These are phyloP conservation scores for Eptesicus fuscus DNA, from an alignment of 2,113 vertebrate species.

Conservation along the genomic window DNA sequence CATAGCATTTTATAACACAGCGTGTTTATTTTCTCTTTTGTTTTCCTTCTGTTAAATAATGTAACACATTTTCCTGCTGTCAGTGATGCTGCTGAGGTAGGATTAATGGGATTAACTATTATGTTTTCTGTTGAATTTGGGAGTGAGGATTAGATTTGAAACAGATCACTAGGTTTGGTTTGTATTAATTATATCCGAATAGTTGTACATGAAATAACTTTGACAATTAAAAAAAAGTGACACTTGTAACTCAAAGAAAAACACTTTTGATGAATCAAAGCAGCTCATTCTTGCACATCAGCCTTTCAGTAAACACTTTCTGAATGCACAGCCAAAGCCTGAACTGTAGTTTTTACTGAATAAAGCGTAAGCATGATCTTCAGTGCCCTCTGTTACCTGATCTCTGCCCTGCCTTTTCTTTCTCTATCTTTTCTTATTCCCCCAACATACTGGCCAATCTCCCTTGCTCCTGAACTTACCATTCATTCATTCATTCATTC, in stretches of 20 bases:
- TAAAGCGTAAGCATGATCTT: not conserved
- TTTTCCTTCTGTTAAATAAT: not conserved
- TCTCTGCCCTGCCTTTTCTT: not conserved
- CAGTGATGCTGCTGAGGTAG: not conserved
- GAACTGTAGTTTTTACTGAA: not conserved
- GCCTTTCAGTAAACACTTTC: not conserved
- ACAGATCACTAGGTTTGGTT: not conserved
- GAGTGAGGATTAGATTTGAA: not conserved
- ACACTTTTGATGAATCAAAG: not conserved
- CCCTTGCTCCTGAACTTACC: not conserved
- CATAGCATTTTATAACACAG: not conserved
- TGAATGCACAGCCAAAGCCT: not conserved
- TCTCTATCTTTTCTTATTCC: not conserved
- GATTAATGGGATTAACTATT: not conserved
- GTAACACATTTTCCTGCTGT: not conserved
- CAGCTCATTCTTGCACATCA: not conserved
- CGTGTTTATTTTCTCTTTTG: not conserved
- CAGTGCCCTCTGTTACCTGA: not conserved
- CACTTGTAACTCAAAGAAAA: not conserved
- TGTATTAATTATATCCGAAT: not conserved
- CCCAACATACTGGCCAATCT: not conserved
- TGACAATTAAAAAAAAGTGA: not conserved
- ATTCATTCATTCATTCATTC: not conserved
- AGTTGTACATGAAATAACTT: not conserved
- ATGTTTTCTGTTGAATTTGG: not conserved